These are phyloP conservation scores for Pelodiscus sinensis DNA, from an alignment of 2,113 vertebrate genomes.

Conservation along the genomic window DNA sequence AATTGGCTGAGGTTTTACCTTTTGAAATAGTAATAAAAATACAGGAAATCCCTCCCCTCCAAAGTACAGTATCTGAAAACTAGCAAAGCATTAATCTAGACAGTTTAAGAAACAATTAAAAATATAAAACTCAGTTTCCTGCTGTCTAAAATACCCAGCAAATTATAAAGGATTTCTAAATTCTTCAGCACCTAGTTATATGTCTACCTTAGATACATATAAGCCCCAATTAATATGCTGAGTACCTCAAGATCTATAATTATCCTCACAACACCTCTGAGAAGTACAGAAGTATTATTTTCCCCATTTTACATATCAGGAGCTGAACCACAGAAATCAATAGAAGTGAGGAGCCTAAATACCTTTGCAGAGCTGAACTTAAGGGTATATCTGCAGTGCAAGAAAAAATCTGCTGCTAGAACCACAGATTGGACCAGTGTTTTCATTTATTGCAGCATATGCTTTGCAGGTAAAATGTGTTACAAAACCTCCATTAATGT, in stretches of 20 bases:
- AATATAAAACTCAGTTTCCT: background rate
- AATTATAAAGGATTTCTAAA: background rate
- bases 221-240: background rate
- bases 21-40: background rate
- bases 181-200: background rate
- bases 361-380: no score
- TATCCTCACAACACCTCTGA: no score
- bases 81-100: background rate
- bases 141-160: background rate
- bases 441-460: background rate
- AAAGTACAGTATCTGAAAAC: background rate
- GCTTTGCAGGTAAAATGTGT: background rate
- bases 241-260: background rate
- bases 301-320: background rate
- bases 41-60: background rate
- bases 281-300: background rate
- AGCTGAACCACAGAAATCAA: background rate
- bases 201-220: background rate
- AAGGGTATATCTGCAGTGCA: background rate
- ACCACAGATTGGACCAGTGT: background rate
- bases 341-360: no score
- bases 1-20: background rate
- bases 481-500: conserved; percentile 10
- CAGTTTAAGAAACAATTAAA: background rate
- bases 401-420: background rate